Conservation (phyloP, 2,888 invertebrate genomes). For the Drymonia ruficornis region DNA sequence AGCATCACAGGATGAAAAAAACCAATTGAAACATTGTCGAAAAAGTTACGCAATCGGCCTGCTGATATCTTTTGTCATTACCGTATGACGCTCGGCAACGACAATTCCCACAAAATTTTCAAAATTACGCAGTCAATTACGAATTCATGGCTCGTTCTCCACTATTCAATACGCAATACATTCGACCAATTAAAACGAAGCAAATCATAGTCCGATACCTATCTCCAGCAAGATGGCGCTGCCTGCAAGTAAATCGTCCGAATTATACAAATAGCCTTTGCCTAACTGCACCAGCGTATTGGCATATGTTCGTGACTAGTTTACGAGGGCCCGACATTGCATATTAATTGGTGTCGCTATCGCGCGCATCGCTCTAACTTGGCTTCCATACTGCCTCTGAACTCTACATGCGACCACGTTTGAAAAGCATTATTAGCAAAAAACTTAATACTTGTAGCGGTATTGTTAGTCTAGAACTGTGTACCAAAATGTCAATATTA, state of each 20-base stretch:
- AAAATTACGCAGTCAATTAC: not conserved
- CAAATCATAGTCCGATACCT: constrained; percentile 27
- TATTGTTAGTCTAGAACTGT: no score
- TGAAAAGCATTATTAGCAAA: not conserved
- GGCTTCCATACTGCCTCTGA: constrained; percentile 51
- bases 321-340: constrained; percentile 82
- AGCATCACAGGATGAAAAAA: no score
- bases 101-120: not conserved
- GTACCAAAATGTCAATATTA: no score
- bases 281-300: constrained; percentile 79
- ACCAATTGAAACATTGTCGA: no score
- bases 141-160: not conserved
- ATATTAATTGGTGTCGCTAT: constrained; percentile 83
- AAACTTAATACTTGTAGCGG: no score
- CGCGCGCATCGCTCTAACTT: constrained; percentile 75
- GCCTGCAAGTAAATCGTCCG: constrained; percentile 63
- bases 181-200: constrained; percentile 18
- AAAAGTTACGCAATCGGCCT: no score
- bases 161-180: not conserved
- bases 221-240: constrained; percentile 41
- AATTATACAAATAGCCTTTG: constrained; percentile 79
- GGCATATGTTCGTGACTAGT: constrained; percentile 84
- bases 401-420: not conserved
- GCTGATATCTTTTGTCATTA: no score
- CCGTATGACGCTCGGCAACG: no score